Base-by-base conservation (phyloP, 2,113 vertebrate species). In the Crotalus viridis region DNA sequence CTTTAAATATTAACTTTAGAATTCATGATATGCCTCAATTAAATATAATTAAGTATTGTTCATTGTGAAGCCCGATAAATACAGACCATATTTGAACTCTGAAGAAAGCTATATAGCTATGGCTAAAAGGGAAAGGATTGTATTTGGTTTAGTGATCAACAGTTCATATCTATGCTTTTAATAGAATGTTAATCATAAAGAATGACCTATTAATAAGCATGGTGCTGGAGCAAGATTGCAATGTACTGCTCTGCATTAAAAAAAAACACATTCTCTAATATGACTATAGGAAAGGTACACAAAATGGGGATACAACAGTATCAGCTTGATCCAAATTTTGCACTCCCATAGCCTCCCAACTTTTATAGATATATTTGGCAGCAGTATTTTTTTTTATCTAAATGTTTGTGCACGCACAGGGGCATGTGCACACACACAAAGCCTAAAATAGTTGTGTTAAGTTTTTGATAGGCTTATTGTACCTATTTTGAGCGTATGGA, bases 1-100 rank as follows among this genome's bases (percentile, higher is more conserved):
- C 15, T 46, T 96, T 93, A 26, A 92, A 7, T n/a, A 33, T 93
- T 92, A 95, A 93, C 69, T 94, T 39, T 39, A 61, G 90, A 24
- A 94, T 94, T 94, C 93, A 95, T 90, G 51, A 8, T 85, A 24
- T 15, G 21, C 51, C 55, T 94, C 94, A 89, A 95, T 95, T 95
- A 95, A 95, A 85, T 94, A 92, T 92, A 94, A 87, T 92, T 94
- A 94, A 26, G 39, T 33, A 69, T 92, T 74, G 6, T 43, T 95
- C 61, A 52, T 94, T 74, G 24, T 91, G 93, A 91, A n/a, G 24
- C 22, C 91, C 57, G 92, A 92, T 17, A 95, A 0, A 92, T 26
- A 94, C 92, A 86, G 85, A 0, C 10, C 90, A 91, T 95, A 93
- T 95, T 88, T 93, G 93, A 96, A 96, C 94, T 90, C 69, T 87